Conservation (phyloP, 2,113 vertebrate species). For the Dasyurus viverrinus region DNA sequence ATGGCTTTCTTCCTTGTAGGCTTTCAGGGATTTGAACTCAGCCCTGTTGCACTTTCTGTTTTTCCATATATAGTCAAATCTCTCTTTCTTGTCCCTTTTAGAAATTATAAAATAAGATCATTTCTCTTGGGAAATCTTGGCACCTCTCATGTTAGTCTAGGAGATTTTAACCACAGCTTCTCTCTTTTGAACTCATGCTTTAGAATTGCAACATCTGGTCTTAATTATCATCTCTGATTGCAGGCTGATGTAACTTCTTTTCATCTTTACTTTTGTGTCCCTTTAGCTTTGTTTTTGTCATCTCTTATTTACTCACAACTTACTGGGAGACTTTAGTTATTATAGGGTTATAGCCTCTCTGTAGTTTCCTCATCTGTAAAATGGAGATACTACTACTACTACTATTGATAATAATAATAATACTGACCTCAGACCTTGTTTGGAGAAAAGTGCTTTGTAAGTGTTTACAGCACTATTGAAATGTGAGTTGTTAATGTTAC, state of each 20-base stretch:
- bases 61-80: neutral
- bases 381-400: neutral
- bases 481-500: neutral
- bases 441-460: neutral
- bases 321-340: too few relatives aligned
- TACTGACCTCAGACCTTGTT: neutral
- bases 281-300: neutral
- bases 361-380: neutral
- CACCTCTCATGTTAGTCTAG: neutral
- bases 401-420: neutral
- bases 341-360: neutral
- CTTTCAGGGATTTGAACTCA: too few relatives aligned
- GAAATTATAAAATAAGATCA: neutral
- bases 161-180: neutral
- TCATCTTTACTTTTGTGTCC: neutral
- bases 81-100: neutral
- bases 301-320: neutral
- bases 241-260: neutral
- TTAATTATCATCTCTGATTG: neutral
- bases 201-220: neutral
- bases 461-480: neutral
- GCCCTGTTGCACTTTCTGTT: neutral
- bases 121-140: neutral
- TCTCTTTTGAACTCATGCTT: neutral
- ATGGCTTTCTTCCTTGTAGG: too few relatives aligned